Evolutionary conservation across 1,140 invertebrate genomes (phyloP).

Genomic region (Caenorhabditis brenneri): DNA sequence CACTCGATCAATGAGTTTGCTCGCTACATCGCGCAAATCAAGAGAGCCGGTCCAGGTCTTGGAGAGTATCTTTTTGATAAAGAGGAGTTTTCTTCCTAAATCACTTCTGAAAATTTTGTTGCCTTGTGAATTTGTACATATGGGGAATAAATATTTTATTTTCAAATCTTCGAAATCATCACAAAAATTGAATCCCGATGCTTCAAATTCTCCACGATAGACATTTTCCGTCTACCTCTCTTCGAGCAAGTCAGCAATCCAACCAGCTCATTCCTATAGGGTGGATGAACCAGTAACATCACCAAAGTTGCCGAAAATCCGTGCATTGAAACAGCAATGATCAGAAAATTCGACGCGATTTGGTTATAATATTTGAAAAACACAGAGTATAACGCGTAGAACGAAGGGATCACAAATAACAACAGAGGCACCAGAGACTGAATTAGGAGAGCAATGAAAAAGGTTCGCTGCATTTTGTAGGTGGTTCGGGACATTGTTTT

Average conservation of each 20-base stretch:
- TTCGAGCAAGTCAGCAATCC: too few species aligned
- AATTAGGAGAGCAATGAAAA: not conserved
- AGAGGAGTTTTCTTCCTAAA: conserved; percentile 73
- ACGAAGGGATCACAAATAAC: not conserved
- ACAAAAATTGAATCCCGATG: too few species aligned
- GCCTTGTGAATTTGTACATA: too few species aligned
- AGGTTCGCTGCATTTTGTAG: not conserved
- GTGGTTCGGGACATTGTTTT: not conserved
- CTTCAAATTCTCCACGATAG: too few species aligned
- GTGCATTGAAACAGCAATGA: not conserved
- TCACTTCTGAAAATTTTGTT: too few species aligned
- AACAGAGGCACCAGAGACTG: not conserved
- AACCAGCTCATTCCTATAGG: too few species aligned
- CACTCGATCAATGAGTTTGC: conserved; percentile 80
- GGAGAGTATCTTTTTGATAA: conserved; percentile 81
- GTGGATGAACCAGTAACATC: not conserved
- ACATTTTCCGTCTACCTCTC: too few species aligned
- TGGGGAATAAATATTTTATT: too few species aligned
- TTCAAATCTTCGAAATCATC: too few species aligned
- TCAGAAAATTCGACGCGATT: not conserved
- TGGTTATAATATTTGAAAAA: not conserved
- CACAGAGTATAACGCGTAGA: not conserved
- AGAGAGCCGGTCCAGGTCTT: conserved; percentile 78
- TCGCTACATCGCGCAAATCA: conserved; percentile 78
- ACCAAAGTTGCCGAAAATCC: not conserved